Conservation (phyloP, 2,888 invertebrate genomes). For the Eupithecia inturbata region DNA sequence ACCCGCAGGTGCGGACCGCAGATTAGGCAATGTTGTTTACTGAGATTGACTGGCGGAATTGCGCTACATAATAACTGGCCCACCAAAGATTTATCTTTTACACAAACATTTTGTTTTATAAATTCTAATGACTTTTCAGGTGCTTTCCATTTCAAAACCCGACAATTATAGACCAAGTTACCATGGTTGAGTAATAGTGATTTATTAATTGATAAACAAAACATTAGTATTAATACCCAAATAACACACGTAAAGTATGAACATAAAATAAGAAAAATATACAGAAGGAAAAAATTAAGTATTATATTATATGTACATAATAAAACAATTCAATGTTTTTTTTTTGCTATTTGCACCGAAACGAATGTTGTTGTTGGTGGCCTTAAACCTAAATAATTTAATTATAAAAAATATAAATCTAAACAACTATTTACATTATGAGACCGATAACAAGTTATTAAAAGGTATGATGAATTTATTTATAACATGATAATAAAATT, state of each 20-base stretch:
- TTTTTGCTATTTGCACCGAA: neutral
- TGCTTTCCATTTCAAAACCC: neutral
- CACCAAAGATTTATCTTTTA: too few species aligned
- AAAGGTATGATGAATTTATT: neutral
- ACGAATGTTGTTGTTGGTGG: conserved; percentile 6
- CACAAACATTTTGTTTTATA: too few species aligned
- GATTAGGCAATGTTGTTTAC: too few species aligned
- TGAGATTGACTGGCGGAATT: neutral
- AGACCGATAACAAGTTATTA: neutral
- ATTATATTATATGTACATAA: neutral
- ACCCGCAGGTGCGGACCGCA: too few species aligned
- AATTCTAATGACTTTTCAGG: neutral
- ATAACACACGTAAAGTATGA: neutral
- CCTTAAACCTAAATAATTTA: conserved; percentile 42
- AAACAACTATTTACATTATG: conserved; percentile 44
- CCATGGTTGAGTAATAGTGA: neutral
- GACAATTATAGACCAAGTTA: neutral
- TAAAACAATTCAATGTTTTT: neutral
- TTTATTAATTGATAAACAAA: conserved; percentile 2
- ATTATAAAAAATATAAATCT: conserved; percentile 43
- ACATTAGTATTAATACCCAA: neutral
- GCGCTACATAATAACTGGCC: neutral
- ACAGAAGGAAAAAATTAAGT: neutral
- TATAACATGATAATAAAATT: neutral
- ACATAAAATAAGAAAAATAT: neutral